Evolutionary conservation across 2,797 vertebrate species (phyloP), one percentile per base, ranked within the genome.

Genomic region (Pangasius krempfi): DNA sequence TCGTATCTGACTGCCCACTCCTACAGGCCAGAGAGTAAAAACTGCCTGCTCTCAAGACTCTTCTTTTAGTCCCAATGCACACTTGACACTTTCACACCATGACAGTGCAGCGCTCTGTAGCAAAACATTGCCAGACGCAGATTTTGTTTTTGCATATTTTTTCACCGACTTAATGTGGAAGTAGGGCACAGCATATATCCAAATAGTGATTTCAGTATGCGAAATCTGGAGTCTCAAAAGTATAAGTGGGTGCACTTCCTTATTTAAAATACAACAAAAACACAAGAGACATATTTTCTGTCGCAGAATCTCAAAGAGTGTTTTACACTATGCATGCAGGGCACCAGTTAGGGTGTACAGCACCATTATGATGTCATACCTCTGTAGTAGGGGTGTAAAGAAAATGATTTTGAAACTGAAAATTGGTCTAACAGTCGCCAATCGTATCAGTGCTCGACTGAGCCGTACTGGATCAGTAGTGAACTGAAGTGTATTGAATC

Each of bases 81-180:
- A 79, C 50, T 50, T 78, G n/a, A 30, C 30, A 37, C 54, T 62
- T 82, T 62, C 37, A n/a, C 22, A 82, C 56, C 56, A 62, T 8
- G 37, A 82, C 79, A 62, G 54, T 82, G 56, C 79, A 25, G 58
- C 33, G 44, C 25, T 27, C 5, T 62, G 56, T 44, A 60, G 33
- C 33, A 81, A 40, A 81, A 62, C 44, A 18, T 9, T 62, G 25
- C 37, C 56, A 62, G 80, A 27, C 20, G 20, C 13, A 82, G 25
- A 44, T 27, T 82, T 82, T 37, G 33, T 58, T 54, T 54, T 62
- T 62, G 33, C 56, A 62, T 62, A 82, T 62, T 82, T 62, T 82
- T 62, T 82, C 20, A 27, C 79, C 4, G 79, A 60, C 33, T 60
- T 82, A 2, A 82, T 18, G 13, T 27, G 80, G 56, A 82, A 82